These are phyloP conservation scores for Xylota sylvarum DNA, from an alignment of 2,888 invertebrate genomes.

Conservation along the genomic window DNA sequence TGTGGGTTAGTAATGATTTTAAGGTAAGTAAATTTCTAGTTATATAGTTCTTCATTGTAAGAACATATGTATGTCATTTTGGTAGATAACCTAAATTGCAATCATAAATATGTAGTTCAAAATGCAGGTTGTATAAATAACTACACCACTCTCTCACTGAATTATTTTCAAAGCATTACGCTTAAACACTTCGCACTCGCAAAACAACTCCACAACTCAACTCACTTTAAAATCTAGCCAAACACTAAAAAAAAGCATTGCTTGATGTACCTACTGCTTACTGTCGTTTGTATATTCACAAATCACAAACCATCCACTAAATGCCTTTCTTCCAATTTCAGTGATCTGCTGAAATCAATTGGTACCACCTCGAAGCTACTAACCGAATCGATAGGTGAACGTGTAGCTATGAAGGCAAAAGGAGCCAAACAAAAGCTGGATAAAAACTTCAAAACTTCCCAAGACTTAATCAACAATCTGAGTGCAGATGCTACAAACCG, in stretches of 20 bases:
- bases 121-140: too few relatives aligned
- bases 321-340: conserved; percentile 76
- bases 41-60: too few relatives aligned
- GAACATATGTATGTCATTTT: too few relatives aligned
- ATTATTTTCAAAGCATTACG: background rate
- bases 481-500: conserved; percentile 82
- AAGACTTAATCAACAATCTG: conserved; percentile 81
- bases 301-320: conserved; percentile 26
- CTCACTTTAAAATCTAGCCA: background rate
- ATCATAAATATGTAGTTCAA: too few relatives aligned
- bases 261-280: conserved; percentile 40
- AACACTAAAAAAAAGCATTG: conserved; percentile 34
- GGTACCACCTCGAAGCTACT: conserved; percentile 83
- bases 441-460: conserved; percentile 83
- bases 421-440: conserved; percentile 84
- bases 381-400: conserved; percentile 84
- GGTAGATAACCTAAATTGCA: too few relatives aligned
- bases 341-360: conserved; percentile 83
- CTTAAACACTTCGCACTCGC: background rate
- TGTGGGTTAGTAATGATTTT: too few relatives aligned
- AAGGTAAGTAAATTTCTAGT: too few relatives aligned
- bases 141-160: too few relatives aligned
- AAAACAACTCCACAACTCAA: conserved; percentile 1
- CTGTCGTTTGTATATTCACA: conserved; percentile 7
- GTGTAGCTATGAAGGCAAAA: conserved; percentile 83